phyloP scores from a whole-genome alignment of 2,113 vertebrate genomes.

The Mystacornis crossleyi region DNA sequence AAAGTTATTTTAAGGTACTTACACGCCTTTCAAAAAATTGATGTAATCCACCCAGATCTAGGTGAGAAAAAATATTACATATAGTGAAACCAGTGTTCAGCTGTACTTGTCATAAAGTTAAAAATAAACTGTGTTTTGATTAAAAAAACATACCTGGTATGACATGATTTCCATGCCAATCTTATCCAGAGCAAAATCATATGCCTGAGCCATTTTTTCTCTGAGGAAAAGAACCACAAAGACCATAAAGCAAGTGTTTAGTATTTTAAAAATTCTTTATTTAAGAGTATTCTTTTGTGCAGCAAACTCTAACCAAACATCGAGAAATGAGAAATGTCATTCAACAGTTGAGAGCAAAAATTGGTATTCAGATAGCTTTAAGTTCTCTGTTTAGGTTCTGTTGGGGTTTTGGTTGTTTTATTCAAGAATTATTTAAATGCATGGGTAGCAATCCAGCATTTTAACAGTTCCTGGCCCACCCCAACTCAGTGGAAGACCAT shows the following conservation, averaged over 20 bases:
- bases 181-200: constrained; percentile 99
- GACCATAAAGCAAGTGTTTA: constrained; percentile 20
- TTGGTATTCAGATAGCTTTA: neutral
- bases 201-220: constrained; percentile 99
- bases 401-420: neutral
- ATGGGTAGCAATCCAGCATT: neutral
- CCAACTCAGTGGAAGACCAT: neutral
- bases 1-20: constrained; percentile 73
- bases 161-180: constrained; percentile 99
- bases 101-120: neutral
- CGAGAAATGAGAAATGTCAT: neutral
- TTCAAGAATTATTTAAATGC: neutral
- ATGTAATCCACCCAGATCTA: constrained; percentile 99
- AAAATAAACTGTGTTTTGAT: neutral
- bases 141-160: constrained; percentile 87
- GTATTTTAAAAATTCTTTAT: constrained; percentile 38
- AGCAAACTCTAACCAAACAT: neutral
- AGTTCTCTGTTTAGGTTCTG: neutral
- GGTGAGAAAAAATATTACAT: constrained; percentile 63
- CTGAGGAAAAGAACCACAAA: constrained; percentile 75
- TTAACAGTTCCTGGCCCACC: neutral
- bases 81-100: constrained; percentile 26
- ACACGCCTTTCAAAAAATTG: constrained; percentile 99
- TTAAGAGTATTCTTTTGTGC: neutral
- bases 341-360: neutral